phyloP scores from a whole-genome alignment of 2,797 vertebrate species.

The Labroides dimidiatus region DNA sequence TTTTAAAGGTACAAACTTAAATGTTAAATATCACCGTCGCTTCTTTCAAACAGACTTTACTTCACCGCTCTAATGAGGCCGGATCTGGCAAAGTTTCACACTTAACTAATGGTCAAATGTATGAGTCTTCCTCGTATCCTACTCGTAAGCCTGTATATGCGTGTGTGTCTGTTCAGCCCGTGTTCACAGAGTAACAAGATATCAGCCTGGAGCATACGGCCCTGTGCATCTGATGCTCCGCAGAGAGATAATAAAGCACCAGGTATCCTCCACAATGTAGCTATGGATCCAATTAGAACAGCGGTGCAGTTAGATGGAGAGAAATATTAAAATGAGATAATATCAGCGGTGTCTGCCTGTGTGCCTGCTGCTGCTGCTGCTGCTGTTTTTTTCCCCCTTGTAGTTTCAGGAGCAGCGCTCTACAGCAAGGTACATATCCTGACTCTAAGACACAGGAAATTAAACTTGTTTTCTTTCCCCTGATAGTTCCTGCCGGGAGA shows the following conservation, averaged over 20 bases:
- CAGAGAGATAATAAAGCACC: constrained; percentile 33
- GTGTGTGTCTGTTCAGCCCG: constrained; percentile 15
- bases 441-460: constrained; percentile 71
- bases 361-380: constrained; percentile 29
- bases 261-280: constrained; percentile 24
- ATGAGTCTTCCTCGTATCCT: too few relatives aligned
- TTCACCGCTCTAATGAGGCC: constrained; percentile 40
- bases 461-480: constrained; percentile 72
- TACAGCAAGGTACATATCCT: constrained; percentile 53
- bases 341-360: constrained; percentile 62
- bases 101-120: constrained; percentile 28
- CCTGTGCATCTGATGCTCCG: constrained; percentile 16
- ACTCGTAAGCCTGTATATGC: constrained; percentile 8
- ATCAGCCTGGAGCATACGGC: constrained; percentile 21
- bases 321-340: constrained; percentile 77
- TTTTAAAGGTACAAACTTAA: neutral
- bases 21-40: constrained; percentile 28
- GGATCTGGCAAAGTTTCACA: constrained; percentile 20
- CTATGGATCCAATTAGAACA: constrained; percentile 65
- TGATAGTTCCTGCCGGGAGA: constrained; percentile 79
- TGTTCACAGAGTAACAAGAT: constrained; percentile 24
- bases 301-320: constrained; percentile 43
- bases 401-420: constrained; percentile 48
- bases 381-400: neutral
- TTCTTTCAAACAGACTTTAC: constrained; percentile 19